Conservation (phyloP, 2,113 vertebrate species). For the Pardalotus punctatus region DNA sequence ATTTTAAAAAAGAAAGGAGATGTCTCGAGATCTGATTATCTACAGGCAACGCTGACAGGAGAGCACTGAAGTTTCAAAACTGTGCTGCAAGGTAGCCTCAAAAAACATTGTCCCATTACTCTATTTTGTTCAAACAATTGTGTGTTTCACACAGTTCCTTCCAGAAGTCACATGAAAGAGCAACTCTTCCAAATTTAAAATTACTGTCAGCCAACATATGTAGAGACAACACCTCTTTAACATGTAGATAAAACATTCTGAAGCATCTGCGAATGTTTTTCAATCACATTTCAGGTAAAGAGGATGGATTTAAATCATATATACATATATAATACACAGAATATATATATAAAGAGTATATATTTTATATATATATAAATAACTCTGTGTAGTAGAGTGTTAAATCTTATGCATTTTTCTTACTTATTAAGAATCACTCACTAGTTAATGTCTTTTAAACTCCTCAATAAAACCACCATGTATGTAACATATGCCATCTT, state of each 20-base stretch:
- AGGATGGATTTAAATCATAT: not conserved
- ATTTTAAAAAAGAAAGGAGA: not conserved
- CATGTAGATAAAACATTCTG: not conserved
- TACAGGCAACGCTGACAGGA: not conserved
- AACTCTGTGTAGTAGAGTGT: not conserved
- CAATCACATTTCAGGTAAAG: not conserved
- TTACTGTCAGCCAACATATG: not conserved
- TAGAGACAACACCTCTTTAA: not conserved
- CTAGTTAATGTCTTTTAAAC: not conserved
- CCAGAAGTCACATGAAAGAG: not conserved
- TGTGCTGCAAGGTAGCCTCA: not conserved
- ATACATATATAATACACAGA: not conserved
- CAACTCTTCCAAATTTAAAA: not conserved
- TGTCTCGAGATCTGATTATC: not conserved
- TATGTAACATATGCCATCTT: not conserved
- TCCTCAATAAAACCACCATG: not conserved
- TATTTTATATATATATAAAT: not conserved
- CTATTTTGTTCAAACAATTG: not conserved
- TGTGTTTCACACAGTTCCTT: not conserved
- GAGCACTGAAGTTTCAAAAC: not conserved
- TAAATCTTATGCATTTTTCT: not conserved
- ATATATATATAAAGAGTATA: not conserved
- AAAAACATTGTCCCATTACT: accelerated
- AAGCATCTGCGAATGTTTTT: not conserved
- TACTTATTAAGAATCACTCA: not conserved